Base-by-base conservation (phyloP, 2,113 vertebrate genomes). In the Thamnophis sirtalis region DNA sequence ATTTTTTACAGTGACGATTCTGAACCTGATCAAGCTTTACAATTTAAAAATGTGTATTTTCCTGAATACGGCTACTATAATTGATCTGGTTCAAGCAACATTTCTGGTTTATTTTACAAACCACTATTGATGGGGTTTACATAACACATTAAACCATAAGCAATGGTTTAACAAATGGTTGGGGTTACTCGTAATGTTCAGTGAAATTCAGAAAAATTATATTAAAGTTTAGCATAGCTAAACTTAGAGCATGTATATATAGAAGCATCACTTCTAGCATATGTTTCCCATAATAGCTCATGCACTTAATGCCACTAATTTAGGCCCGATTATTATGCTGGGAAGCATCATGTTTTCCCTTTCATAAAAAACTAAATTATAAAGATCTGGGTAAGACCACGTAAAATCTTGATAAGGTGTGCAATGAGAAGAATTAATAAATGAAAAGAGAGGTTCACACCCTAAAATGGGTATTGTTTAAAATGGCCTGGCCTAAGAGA, bases 1-100 rank as follows among this genome's bases (percentile, higher is more conserved):
- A 93, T 91, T 96, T 93, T 89, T 28, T 95, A 85, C 90, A 93
- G 88, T 4, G 91, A 92, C 94, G 93, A 86, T 92, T 93, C 95
- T 90, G 94, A 92, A 54, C 73, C 85, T 92, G 92, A 94, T 85
- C 93, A 96, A 95, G 50, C 56, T 89, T 80, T 80, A 80, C 68
- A 80, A 38, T 73, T 38, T 73, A 73, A 73, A 73, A 38, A 80
- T 80, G 19, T 80, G 15, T 38, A 38, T 80, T 80, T 80, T 38
- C 33, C 33, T 80, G 68, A 38, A 3, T 17, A 80, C 15, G 3
- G 68, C 19, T 80, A 21, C 68, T 33, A 38, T 38, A 15, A 80
- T 8, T 38, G 68, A 80, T 80, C 68, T 38, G 38, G 68, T 80
- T 80, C 68, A 80, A 80, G 33, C 15, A 80, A 80, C 68, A 38